Evolutionary conservation across 2,888 invertebrate genomes (phyloP).

Genomic region (Erebia aethiops): DNA sequence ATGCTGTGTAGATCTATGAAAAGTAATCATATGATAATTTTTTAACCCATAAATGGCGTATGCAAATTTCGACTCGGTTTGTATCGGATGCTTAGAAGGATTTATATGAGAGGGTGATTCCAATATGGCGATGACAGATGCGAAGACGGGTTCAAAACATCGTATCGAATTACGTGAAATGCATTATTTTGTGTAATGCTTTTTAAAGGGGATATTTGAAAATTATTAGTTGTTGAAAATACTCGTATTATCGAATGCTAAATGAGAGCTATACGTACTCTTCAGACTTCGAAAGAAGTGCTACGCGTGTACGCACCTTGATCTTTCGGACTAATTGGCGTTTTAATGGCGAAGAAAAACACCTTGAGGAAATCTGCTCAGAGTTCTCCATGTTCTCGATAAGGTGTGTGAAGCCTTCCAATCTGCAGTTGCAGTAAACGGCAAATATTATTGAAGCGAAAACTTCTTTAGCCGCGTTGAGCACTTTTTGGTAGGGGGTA

Average conservation of each 20-base stretch:
- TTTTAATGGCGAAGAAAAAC: too few species aligned
- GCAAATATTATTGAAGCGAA: too few species aligned
- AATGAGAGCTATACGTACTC: not conserved
- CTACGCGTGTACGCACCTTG: not conserved
- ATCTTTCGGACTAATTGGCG: not conserved
- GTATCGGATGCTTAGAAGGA: conserved; percentile 47
- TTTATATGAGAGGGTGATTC: conserved; percentile 57
- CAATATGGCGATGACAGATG: conserved; percentile 79
- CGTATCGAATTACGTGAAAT: conserved; percentile 59
- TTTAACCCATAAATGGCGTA: conserved; percentile 75
- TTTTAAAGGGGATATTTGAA: conserved; percentile 15
- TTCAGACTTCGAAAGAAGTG: not conserved
- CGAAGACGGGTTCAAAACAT: conserved; percentile 59
- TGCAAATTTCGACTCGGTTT: conserved; percentile 66
- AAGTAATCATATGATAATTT: conserved; percentile 59
- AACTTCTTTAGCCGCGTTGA: too few species aligned
- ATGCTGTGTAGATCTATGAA: not conserved
- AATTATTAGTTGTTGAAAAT: conserved; percentile 7
- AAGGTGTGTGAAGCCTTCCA: too few species aligned
- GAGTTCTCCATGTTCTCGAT: too few species aligned
- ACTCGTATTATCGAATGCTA: not conserved
- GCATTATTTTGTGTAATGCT: conserved; percentile 19
- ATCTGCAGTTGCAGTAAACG: too few species aligned
- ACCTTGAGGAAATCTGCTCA: too few species aligned
- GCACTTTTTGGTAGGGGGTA: too few species aligned